These are phyloP conservation scores for Drosophila arawakana DNA, from an alignment of 1,140 invertebrate species.

Conservation along the genomic window DNA sequence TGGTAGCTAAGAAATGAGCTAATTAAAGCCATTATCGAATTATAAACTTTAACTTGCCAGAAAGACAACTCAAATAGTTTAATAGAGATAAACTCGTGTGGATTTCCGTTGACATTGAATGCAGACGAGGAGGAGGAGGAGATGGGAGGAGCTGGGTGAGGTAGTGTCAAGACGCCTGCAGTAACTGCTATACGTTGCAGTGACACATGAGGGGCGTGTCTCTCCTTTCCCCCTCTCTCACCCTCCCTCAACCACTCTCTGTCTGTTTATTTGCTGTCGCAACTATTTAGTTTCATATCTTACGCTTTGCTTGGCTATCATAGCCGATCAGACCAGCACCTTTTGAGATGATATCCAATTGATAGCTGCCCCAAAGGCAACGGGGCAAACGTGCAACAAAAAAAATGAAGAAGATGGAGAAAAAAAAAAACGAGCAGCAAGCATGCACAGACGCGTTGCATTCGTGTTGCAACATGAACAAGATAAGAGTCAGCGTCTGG, in stretches of 20 bases:
- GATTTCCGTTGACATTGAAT: conserved; percentile 2
- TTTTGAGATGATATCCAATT: conserved; percentile 42
- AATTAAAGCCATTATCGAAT: conserved; percentile 1
- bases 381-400: too few relatives aligned
- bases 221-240: too few relatives aligned
- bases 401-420: neutral
- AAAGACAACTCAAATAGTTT: neutral
- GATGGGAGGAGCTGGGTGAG: neutral
- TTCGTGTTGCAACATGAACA: conserved; percentile 47
- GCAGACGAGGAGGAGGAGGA: neutral
- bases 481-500: conserved; percentile 29
- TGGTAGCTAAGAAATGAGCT: neutral
- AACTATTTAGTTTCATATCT: conserved; percentile 29
- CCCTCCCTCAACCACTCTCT: neutral
- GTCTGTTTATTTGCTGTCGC: conserved; percentile 39
- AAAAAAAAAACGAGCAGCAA: neutral
- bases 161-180: neutral
- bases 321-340: conserved; percentile 30
- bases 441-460: conserved; percentile 30
- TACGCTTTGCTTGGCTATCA: conserved; percentile 33
- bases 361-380: conserved; percentile 32
- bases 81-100: neutral
- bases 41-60: neutral
- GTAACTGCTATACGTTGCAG: conserved; percentile 1
- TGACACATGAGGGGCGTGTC: conserved; percentile 1